These are phyloP conservation scores for Chelidonichthys spinosus DNA, from an alignment of 2,797 vertebrate genomes.

Conservation along the genomic window DNA sequence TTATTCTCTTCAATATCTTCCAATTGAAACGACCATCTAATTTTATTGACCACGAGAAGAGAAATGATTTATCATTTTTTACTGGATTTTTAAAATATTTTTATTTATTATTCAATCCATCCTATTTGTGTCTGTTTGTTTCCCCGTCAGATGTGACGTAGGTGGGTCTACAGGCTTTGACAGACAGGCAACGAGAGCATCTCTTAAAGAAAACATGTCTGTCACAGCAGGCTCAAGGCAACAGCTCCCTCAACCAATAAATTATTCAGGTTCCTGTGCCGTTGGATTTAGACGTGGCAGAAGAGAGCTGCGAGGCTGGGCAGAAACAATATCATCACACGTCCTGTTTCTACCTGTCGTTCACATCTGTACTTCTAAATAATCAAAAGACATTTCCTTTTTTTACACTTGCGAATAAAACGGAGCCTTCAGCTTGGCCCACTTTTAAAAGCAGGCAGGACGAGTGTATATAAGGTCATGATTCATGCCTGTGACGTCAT, in stretches of 20 bases:
- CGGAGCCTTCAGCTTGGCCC: constrained; percentile 10
- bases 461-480: not conserved
- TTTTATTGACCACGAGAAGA: not conserved
- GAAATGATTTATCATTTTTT: not conserved
- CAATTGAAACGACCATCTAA: not conserved
- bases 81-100: not conserved
- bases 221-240: constrained; percentile 65
- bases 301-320: constrained; percentile 39
- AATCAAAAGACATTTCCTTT: constrained; percentile 30
- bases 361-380: constrained; percentile 29
- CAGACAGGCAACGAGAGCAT: constrained; percentile 25
- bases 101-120: constrained; percentile 13
- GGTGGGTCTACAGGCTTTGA: constrained; percentile 17
- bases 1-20: not conserved
- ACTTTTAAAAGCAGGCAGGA: not conserved
- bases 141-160: constrained; percentile 7
- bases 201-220: constrained; percentile 76
- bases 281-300: constrained; percentile 75
- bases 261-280: constrained; percentile 82
- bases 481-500: constrained; percentile 52
- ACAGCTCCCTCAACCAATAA: constrained; percentile 75
- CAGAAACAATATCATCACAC: constrained; percentile 37
- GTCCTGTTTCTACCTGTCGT: constrained; percentile 19
- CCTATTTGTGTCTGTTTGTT: constrained; percentile 19
- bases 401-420: not conserved